Base-by-base conservation (phyloP, 2,113 vertebrate genomes). In the Pygoscelis antarcticus region DNA sequence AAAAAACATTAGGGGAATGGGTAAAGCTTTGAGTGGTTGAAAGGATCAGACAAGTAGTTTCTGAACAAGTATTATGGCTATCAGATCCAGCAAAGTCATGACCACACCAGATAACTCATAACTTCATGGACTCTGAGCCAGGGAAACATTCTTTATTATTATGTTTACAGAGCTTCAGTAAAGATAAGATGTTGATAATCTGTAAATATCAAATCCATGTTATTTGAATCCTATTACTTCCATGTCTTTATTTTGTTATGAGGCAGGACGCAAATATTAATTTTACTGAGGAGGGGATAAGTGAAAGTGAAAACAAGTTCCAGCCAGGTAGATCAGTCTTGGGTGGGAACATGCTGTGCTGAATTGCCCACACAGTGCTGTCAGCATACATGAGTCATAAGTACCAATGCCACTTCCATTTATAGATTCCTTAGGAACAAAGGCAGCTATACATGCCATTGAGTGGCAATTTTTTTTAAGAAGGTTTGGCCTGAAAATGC, bases 301-400 rank as follows among this genome's bases (percentile, higher is more conserved):
- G 40, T 46, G 70, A 42, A 91, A 87, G 7, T 61, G 46, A 83
- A 89, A 89, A 52, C 70, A 85, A 44, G 52, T 83, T 86, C 42
- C 38, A 91, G 32, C 44, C 93, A 96, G 95, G 97, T 96, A 96
- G 81, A 87, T 84, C 30, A 58, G 46, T 49, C 26, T 25, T 71
- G 72, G 58, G 78, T 93, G 64, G 92, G 96, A 96, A 96, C 92
- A 81, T 54, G 23, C 83, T 94, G 90, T 93, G 79, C 95, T 96
- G 71, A 62, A 25, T 25, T 96, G 88, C 97, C 93, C 90, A 96
- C 97, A 81, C 93, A 95, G 62, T 17, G 22, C 95, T 96, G 94
- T 94, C 95, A 96, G 85, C 70, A 49, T 97, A 8, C 97, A 7
- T 97, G 97, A 96, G 94, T 97, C 97, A 97, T 51, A 78, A 85